Conservation (phyloP, 2,797 vertebrate species). For the Sciurus vulgaris region DNA sequence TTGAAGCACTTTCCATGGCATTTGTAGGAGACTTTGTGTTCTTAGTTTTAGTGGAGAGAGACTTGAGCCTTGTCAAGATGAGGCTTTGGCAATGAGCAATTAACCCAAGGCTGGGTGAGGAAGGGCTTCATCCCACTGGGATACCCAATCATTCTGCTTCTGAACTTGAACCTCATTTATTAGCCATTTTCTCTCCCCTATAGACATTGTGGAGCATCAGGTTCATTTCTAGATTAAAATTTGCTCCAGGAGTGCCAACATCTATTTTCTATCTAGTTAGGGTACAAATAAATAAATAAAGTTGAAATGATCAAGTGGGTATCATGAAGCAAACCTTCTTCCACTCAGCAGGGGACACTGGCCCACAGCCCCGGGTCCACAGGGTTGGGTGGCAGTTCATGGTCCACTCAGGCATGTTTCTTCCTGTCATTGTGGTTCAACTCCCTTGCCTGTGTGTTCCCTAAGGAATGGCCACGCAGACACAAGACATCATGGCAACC, state of each 20-base stretch:
- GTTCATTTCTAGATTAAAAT: slow-evolving; percentile 26
- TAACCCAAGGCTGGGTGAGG: neutral
- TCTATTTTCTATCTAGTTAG: neutral
- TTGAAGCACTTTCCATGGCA: neutral
- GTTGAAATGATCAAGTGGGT: neutral
- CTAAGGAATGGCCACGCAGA: neutral
- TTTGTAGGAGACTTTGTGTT: neutral
- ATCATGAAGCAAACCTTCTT: neutral
- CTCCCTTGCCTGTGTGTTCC: neutral
- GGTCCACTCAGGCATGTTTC: neutral
- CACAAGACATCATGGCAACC: neutral
- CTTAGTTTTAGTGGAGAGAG: neutral
- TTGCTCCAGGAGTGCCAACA: neutral
- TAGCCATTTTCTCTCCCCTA: neutral
- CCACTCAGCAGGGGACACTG: neutral
- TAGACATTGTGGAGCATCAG: neutral
- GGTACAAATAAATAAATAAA: neutral
- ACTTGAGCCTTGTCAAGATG: neutral
- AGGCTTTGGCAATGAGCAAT: neutral
- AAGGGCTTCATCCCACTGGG: neutral
- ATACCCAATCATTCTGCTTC: neutral
- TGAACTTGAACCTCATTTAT: neutral
- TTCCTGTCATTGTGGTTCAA: neutral
- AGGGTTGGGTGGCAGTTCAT: neutral
- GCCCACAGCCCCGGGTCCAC: neutral